Evolutionary conservation across 2,888 invertebrate species (phyloP), one percentile per base, ranked within the genome.

Genomic region (Dryomyza anilis): DNA sequence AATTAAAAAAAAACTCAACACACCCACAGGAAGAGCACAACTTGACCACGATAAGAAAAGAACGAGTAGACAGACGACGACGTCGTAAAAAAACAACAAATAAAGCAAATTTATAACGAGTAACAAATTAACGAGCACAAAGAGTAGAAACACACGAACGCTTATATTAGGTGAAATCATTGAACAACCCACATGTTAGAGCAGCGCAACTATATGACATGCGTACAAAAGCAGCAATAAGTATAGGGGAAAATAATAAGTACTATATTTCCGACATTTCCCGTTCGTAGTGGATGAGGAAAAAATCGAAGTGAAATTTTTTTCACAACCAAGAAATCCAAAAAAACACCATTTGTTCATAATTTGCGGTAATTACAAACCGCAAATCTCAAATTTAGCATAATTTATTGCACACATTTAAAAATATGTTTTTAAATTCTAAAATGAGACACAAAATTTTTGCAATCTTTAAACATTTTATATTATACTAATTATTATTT

Each of bases 281-380:
- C 63, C 67, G 65, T 70, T 68, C 56, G 21, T 30, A 50, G 30
- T 45, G 27, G 39, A 25, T 52, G 55, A 61, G 60, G 45, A 52
- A 69, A 71, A 71, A 72, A 69, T 70, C 69, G 66, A 69, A 72
- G 70, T 70, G 71, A 71, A 72, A 72, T 70, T 72, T 71, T n/a
- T 69, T 67, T 67, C 66, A 63, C 64, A 64, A 67, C 63, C 56
- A 63, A 30, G 14, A 33, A n/a, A n/a, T n/a, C n/a, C n/a, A n/a
- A n/a, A n/a, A n/a, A n/a, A 59, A 27, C 48, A 33, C 48, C 46
- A 59, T 48, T 59, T 59, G 30, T 10, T 48, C 16, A n/a, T 33
- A 58, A 59, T 30, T 29, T 39, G 14, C 21, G 14, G 27, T 50
- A 43, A 56, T 16, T 25, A 36, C 2, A 57, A 5, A n/a, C 10